Percentiles rank a stretch among this genome's conserved stretches.
Conservation (phyloP, 2,888 invertebrate genomes). For the Choristoneura rosaceana region DNA sequence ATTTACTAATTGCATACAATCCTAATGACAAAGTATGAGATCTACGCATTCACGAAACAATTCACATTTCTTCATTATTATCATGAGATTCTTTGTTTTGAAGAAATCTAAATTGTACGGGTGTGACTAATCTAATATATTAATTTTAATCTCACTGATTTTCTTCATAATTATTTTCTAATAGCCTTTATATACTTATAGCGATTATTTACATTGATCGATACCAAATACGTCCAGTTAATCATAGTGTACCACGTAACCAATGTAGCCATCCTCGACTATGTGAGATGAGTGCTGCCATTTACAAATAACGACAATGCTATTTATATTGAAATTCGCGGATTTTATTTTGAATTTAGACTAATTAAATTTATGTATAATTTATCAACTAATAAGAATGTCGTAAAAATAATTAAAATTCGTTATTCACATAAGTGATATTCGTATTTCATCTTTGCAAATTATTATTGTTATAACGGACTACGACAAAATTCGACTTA, state of each 20-base stretch:
- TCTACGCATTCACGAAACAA: conserved; percentile 61
- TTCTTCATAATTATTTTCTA: conserved; percentile 74
- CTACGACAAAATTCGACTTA: conserved; percentile 30
- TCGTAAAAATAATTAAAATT: conserved; percentile 65
- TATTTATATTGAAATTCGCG: conserved; percentile 27
- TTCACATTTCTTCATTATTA: conserved; percentile 61
- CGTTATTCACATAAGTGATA: conserved; percentile 62
- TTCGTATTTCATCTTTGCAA: conserved; percentile 43
- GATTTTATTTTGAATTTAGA: conserved; percentile 24
- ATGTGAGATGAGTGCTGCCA: conserved; percentile 21
- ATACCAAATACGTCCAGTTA: conserved; percentile 61
- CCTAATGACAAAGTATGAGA: conserved; percentile 65
- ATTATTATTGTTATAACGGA: conserved; percentile 26
- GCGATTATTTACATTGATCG: conserved; percentile 74
- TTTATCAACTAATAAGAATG: conserved; percentile 51
- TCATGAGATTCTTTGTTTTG: conserved; percentile 67
- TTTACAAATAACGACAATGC: conserved; percentile 34
- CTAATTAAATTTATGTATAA: conserved; percentile 30
- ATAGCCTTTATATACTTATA: conserved; percentile 75
- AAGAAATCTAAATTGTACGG: conserved; percentile 72
- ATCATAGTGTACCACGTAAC: conserved; percentile 37
- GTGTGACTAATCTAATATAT: conserved; percentile 69
- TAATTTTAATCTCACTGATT: conserved; percentile 84
- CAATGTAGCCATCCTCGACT: conserved; percentile 18
- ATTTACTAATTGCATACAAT: conserved; percentile 66